Evolutionary conservation across 2,797 vertebrate genomes (phyloP), one percentile per base, ranked within the genome.

Genomic region (Artibeus lituratus): DNA sequence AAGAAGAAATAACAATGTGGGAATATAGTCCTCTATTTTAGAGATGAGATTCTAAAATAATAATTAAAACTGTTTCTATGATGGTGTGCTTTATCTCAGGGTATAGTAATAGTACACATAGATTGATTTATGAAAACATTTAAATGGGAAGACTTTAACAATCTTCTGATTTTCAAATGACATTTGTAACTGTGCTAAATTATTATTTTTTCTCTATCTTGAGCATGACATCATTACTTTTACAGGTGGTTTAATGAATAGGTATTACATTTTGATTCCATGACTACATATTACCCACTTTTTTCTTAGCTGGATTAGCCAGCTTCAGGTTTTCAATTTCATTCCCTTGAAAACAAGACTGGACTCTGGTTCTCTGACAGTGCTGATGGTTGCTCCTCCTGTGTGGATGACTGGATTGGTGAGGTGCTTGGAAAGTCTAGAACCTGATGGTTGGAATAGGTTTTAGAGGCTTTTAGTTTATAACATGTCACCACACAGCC

Each of bases 21-120:
- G 29, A 82, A 72, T 57, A 85, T 44, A 16, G 26, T 32, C 24
- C 16, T 87, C 32, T 55, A 94, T 72, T 93, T 70, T 91, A 69
- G 90, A 95, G 55, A 57, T 39, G n/a, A 86, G 47, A 86, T 55
- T 85, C 74, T 92, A 72, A 87, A 90, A 80, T 96, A 92, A 47
- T 69, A 82, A 72, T 83, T 44, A 83, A 90, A 77, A 77, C 42
- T 72, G 18, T 49, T 32, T n/a, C 14, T 59, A 19, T 32, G 2
- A 53, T 10, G 24, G 85, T 70, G 3, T 76, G 1, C 18, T 86
- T 53, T 42, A 67, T 74, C 35, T 90, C 26, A 42, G 32, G 11
- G 18, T 37, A 42, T 69, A 96, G 69, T 73, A 57, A 80, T n/a
- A 87, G 5, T 55, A 55, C 1, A 39, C 89, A 94, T 55, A 47